Evolutionary conservation across 2,797 vertebrate species (phyloP).

Genomic region (Garrulus glandarius): DNA sequence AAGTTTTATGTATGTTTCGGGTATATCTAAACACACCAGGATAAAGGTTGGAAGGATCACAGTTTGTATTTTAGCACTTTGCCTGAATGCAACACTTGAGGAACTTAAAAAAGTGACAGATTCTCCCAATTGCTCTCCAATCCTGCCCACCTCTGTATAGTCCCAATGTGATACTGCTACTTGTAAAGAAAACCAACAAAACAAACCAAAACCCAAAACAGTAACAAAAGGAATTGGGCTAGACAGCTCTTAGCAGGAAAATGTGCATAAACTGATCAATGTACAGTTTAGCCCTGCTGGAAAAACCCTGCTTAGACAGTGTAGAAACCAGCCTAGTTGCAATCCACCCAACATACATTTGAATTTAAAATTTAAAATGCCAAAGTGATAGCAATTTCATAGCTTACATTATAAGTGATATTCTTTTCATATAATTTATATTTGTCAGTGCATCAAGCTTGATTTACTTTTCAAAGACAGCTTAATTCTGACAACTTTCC

Average conservation of each 20-base stretch:
- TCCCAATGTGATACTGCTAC: not conserved
- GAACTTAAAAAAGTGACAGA: not conserved
- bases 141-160: not conserved
- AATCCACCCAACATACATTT: not conserved
- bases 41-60: not conserved
- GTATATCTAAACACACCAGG: not conserved
- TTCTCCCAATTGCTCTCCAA: not conserved
- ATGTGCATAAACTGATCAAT: not conserved
- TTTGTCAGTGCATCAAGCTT: not conserved
- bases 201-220: not conserved
- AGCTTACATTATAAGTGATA: not conserved
- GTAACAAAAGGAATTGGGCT: not conserved
- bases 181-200: not conserved
- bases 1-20: not conserved
- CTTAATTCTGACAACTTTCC: constrained; percentile 8
- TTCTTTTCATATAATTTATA: not conserved
- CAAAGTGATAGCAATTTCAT: not conserved
- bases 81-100: not conserved
- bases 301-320: not conserved
- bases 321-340: not conserved
- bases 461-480: not conserved
- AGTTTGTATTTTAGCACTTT: not conserved
- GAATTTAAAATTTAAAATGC: not conserved
- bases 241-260: not conserved
- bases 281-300: not conserved